These are phyloP conservation scores for Stichopus chloronotus DNA, from an alignment of 35 echinoderm and acorn worm species.

Conservation along the genomic window DNA sequence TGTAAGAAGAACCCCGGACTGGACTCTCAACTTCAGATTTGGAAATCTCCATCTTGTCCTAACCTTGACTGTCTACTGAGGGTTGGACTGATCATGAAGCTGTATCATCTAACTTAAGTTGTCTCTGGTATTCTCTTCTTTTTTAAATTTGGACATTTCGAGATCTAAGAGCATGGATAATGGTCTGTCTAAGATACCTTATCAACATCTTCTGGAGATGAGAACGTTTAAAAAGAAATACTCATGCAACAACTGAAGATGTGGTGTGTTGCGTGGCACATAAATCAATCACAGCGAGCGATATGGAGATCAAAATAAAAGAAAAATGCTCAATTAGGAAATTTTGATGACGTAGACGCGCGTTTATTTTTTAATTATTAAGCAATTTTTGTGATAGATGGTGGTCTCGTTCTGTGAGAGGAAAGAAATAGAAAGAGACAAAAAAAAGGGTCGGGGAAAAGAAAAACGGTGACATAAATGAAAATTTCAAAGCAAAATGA, in stretches of 20 bases:
- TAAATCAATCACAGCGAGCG: conserved; percentile 4
- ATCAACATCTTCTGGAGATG: not conserved
- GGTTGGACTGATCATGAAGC: too few species aligned
- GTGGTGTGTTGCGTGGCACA: conserved; percentile 19
- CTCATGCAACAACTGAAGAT: not conserved
- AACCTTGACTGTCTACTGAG: too few species aligned
- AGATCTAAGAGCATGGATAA: not conserved
- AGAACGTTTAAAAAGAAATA: conserved; percentile 19
- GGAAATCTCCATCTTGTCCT: too few species aligned
- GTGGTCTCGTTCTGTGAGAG: not conserved
- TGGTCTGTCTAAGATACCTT: not conserved
- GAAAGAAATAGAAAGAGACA: not conserved
- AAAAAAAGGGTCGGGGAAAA: not conserved
- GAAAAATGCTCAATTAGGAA: not conserved
- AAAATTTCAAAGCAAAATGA: not conserved
- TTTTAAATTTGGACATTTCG: too few species aligned
- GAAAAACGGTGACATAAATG: not conserved
- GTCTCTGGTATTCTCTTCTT: too few species aligned
- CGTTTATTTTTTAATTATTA: conserved; percentile 23
- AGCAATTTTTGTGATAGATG: conserved; percentile 7
- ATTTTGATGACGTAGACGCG: not conserved
- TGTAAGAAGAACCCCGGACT: too few species aligned
- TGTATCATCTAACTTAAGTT: too few species aligned
- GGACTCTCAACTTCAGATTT: too few species aligned
- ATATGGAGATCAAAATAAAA: not conserved